Evolutionary conservation across 2,113 vertebrate genomes (phyloP).

Genomic region (Macroglossus sobrinus): DNA sequence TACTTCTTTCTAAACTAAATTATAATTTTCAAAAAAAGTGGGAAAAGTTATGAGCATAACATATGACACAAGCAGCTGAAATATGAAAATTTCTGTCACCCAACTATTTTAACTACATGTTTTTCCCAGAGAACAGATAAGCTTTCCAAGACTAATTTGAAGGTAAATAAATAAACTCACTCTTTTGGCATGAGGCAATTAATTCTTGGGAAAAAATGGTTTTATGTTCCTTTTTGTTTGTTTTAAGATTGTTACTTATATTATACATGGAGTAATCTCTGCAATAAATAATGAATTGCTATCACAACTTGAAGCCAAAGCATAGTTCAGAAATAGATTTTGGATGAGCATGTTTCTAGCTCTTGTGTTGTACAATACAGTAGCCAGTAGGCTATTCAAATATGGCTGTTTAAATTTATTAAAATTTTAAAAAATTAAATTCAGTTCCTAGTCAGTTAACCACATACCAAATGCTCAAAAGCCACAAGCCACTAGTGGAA

Average conservation of each 20-base stretch:
- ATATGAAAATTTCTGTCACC: neutral
- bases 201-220: neutral
- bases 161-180: neutral
- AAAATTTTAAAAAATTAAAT: conserved; percentile 2
- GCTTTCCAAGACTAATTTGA: neutral
- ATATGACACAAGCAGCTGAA: neutral
- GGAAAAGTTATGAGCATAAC: neutral
- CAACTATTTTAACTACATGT: neutral
- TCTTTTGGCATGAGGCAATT: neutral
- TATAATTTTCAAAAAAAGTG: neutral
- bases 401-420: neutral
- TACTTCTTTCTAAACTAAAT: neutral
- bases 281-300: conserved; percentile 12
- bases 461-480: neutral
- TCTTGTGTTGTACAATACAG: neutral
- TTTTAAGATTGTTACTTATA: neutral
- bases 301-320: neutral
- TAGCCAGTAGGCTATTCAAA: neutral
- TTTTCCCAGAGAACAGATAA: neutral
- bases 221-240: neutral
- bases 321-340: neutral
- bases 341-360: neutral
- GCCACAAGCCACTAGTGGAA: neutral
- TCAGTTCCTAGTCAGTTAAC: neutral
- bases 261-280: neutral